Evolutionary conservation across 2,888 invertebrate genomes (phyloP).

Genomic region (Hydroisotoma schaefferi): DNA sequence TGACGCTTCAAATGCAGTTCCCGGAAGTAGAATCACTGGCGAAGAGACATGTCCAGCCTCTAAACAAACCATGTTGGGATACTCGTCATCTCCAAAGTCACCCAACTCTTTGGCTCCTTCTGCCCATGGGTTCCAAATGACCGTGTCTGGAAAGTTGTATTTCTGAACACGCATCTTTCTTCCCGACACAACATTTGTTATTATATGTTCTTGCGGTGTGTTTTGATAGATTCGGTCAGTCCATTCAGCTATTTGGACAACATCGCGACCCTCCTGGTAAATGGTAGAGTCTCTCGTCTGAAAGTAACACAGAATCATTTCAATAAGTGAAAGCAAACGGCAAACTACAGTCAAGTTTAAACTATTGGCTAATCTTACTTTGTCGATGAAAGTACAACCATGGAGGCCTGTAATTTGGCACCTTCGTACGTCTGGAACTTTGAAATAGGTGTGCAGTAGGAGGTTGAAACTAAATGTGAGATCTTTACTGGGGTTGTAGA

Average conservation of each 20-base stretch:
- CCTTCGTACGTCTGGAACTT: conserved; percentile 87
- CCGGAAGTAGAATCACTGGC: conserved; percentile 81
- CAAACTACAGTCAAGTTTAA: background rate
- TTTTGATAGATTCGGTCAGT: conserved; percentile 91
- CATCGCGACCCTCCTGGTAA: conserved; percentile 85
- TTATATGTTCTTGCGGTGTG: conserved; percentile 86
- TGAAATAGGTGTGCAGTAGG: conserved; percentile 90
- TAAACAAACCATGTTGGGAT: conserved; percentile 93
- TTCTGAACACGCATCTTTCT: conserved; percentile 89
- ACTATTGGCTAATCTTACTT: conserved; percentile 57
- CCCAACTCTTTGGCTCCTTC: conserved; percentile 87
- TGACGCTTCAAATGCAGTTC: conserved; percentile 87
- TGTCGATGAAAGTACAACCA: conserved; percentile 84
- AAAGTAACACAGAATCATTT: background rate
- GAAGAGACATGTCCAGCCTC: conserved; percentile 64
- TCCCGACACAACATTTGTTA: conserved; percentile 87
- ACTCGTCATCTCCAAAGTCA: conserved; percentile 96
- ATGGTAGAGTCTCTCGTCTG: conserved; percentile 79
- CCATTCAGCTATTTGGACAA: conserved; percentile 85
- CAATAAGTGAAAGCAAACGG: background rate
- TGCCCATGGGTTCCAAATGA: conserved; percentile 96
- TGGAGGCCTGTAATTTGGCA: conserved; percentile 90
- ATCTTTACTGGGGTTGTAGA: conserved; percentile 90
- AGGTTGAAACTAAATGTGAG: conserved; percentile 86
- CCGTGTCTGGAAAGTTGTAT: conserved; percentile 82